Base-by-base conservation (phyloP, 2,888 invertebrate genomes). In the Tanypteryx hageni region DNA sequence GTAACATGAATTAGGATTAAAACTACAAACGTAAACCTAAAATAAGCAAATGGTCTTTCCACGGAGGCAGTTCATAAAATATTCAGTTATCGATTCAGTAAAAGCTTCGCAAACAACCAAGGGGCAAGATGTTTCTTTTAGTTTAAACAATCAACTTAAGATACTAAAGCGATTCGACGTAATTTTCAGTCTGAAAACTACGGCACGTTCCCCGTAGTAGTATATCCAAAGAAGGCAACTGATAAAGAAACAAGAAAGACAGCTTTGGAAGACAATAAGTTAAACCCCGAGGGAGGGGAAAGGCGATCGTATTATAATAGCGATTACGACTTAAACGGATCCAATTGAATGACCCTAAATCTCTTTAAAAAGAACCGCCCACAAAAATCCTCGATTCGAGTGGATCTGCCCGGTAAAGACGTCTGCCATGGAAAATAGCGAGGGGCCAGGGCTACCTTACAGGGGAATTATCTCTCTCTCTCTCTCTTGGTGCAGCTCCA, bases 391-490 rank as follows among this genome's bases (percentile, higher is more conserved):
- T 44, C 44, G 44, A 44, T 3, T 44, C 44, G 64, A 16, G 64
- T 18, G 31, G 89, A 31, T 59, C 27, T 22, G 44, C 31, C 13
- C 11, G 31, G 86, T 3, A 61, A 31, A 14, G 27, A 61, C 27
- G n/a, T 14, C 16, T 10, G 64, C 18, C 11, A 58, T 18, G 85
- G 85, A 13, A 59, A 57, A 57, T n/a, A 57, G 5, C 22, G 86
- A 89, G 22, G 64, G 89, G 44, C 64, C 89, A 44, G 27, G 61
- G 22, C 86, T 27, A 86, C 83, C 56, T 83, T 83, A 44, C 83
- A 22, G 64, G n/a, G 64, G 61, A 18, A 83, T 83, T n/a, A n/a
- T n/a, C n/a, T 83, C 44, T 68, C 10, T n/a, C n/a, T 68, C 89
- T 27, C 82, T 59, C 89, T 61, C 64, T 89, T 89, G 56, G 31